A percentile compares a stretch with the other conserved stretches of the same genome.
phyloP scores from a whole-genome alignment of 2,888 invertebrate species.

The Diploptera punctata region DNA sequence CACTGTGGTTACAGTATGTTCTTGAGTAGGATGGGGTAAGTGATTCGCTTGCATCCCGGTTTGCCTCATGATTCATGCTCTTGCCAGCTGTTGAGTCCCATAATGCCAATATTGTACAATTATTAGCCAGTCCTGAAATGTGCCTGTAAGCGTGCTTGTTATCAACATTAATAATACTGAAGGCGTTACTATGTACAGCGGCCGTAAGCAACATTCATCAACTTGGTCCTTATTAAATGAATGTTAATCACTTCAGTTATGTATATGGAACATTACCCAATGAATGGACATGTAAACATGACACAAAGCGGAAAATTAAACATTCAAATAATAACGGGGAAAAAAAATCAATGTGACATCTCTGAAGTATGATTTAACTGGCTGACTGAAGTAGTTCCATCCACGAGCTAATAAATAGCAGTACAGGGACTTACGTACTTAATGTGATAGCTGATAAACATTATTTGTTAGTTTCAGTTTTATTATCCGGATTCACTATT shows the following conservation, averaged over 20 bases:
- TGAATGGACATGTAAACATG: too few species aligned
- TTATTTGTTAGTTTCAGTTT: too few species aligned
- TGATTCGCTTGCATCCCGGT: neutral
- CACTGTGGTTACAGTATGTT: neutral
- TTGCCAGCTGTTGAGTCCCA: neutral
- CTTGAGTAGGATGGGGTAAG: neutral
- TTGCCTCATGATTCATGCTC: neutral
- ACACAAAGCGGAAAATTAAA: too few species aligned
- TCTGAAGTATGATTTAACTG: too few species aligned
- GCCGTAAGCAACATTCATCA: neutral
- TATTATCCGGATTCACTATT: too few species aligned
- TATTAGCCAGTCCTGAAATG: neutral
- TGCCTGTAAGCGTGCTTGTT: neutral
- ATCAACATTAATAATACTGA: neutral
- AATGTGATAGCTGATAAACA: too few species aligned
- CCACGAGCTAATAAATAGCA: too few species aligned
- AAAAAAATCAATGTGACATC: too few species aligned
- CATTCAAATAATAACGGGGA: too few species aligned
- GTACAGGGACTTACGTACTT: too few species aligned
- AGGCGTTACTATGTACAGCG: neutral
- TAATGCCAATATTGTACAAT: neutral
- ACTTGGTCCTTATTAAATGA: neutral
- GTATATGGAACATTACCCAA: too few species aligned
- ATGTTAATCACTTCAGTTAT: neutral
- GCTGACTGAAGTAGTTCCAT: too few species aligned